phyloP scores from a whole-genome alignment of 2,113 vertebrate genomes.

The Equus quagga region DNA sequence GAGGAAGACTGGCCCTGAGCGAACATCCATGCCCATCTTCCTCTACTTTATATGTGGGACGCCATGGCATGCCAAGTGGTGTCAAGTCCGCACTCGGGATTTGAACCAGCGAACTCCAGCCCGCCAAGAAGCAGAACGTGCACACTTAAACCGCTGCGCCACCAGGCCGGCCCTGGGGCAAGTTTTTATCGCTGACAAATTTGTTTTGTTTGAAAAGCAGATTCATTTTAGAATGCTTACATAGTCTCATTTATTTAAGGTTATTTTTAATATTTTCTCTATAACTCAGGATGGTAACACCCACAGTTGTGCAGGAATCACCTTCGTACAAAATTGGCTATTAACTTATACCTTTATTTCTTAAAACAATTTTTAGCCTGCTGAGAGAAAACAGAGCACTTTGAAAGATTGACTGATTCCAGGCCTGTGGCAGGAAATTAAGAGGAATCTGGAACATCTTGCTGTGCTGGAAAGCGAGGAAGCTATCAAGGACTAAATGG shows the following conservation, averaged over 20 bases:
- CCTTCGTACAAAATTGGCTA: neutral
- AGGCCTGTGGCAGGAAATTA: constrained; percentile 59
- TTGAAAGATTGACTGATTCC: neutral
- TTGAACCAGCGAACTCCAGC: too few species aligned
- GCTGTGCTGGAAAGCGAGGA: constrained; percentile 12
- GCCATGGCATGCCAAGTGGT: too few species aligned
- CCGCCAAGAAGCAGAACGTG: too few species aligned
- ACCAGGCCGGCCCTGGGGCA: neutral
- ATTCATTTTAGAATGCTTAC: neutral
- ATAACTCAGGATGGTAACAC: neutral
- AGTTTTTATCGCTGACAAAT: constrained; percentile 21
- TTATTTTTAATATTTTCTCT: constrained; percentile 3
- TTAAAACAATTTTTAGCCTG: neutral
- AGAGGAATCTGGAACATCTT: neutral
- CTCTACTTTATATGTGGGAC: too few species aligned
- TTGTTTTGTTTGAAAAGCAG: constrained; percentile 10
- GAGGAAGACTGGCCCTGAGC: too few species aligned
- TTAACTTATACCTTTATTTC: constrained; percentile 41
- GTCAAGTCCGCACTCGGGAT: too few species aligned
- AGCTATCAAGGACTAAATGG: neutral
- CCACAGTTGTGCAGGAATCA: neutral
- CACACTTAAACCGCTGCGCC: too few species aligned
- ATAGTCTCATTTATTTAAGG: neutral
- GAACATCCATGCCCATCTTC: too few species aligned
- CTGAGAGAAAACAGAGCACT: constrained; percentile 12